Evolutionary conservation across 2,113 vertebrate genomes (phyloP), one percentile per base, ranked within the genome.

Genomic region (Forbesichthys papilliferus): DNA sequence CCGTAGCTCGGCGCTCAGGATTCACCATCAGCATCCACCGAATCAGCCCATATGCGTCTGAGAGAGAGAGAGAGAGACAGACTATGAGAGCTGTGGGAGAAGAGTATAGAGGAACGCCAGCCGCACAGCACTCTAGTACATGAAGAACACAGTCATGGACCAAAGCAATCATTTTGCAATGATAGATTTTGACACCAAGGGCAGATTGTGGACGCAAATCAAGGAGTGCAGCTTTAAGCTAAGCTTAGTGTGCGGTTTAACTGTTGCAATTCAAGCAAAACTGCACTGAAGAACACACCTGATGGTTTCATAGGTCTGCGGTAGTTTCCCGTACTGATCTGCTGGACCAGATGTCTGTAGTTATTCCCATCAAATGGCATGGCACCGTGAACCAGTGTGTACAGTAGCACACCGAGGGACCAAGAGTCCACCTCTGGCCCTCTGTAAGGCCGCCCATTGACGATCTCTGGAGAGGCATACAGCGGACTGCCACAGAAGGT

Each of bases 21-120:
- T 98, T 98, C 71, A 98, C 96, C 96, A 98, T 99, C 58, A 99
- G 77, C 84, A 99, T 95, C 98, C 98, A 99, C 0, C 98, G 96
- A 87, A 99, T 99, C 9, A 99, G 92, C 65, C 97, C 98, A 14
- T 94, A 96, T 16, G 98, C 98, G 13, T 98, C 98, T 99, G 87
- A 11, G 66, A 16, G 16, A 16, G 16, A 16, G 16, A 16, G 16
- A 3, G 27, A 27, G 27, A 27, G 27, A 3, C 1, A 27, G 27
- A 80, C 33, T 11, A 53, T 18, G 60, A 42, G 62, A 49, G 36
- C 36, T 42, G 36, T 42, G 36, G 36, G 36, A 8, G 36, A 42
- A 42, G 36, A 42, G 36, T 42, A 42, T 5, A 42, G 36, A 42
- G 36, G 36, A 42, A 42, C 7, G 4, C 36, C 36, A 6, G 36